Evolutionary conservation across 2,888 invertebrate genomes (phyloP).

Genomic region (Protophormia terraenovae): DNA sequence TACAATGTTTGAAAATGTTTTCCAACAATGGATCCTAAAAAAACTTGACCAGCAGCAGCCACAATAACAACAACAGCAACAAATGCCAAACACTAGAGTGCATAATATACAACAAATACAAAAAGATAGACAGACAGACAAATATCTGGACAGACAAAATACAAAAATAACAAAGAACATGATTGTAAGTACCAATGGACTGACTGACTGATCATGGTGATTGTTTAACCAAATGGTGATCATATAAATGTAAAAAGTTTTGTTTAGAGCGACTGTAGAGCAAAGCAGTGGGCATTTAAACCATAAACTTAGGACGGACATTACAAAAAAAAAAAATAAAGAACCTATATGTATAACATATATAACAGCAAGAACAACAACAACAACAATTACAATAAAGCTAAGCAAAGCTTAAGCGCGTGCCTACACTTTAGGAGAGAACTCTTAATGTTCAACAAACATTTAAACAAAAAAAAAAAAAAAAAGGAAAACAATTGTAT

Average conservation of each 20-base stretch:
- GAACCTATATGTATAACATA: slow-evolving; percentile 31
- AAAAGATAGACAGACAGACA: background rate
- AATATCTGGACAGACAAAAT: background rate
- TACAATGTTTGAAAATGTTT: slow-evolving; percentile 50
- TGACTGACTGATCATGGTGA: slow-evolving; percentile 52
- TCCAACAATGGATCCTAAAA: slow-evolving; percentile 47
- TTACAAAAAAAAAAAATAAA: no score
- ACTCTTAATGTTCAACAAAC: slow-evolving; percentile 60
- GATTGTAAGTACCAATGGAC: slow-evolving; percentile 44
- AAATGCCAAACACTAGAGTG: slow-evolving; percentile 41
- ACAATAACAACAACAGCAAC: background rate
- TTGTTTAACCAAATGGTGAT: slow-evolving; percentile 47
- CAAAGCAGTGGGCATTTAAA: slow-evolving; percentile 42
- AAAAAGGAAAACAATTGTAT: background rate
- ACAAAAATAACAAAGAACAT: slow-evolving; percentile 10
- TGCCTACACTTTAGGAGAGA: slow-evolving; percentile 66
- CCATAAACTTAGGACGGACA: slow-evolving; percentile 29
- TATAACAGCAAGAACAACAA: slow-evolving; percentile 5
- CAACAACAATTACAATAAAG: slow-evolving; percentile 19
- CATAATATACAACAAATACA: slow-evolving; percentile 37
- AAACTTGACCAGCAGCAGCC: slow-evolving; percentile 56
- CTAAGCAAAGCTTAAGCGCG: slow-evolving; percentile 63
- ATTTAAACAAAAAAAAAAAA: slow-evolving; percentile 30
- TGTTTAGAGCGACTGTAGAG: background rate
- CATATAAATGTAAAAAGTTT: slow-evolving; percentile 14